These are phyloP conservation scores for Cyrtorhinus lividipennis DNA, from an alignment of 1,140 invertebrate genomes.

Conservation along the genomic window DNA sequence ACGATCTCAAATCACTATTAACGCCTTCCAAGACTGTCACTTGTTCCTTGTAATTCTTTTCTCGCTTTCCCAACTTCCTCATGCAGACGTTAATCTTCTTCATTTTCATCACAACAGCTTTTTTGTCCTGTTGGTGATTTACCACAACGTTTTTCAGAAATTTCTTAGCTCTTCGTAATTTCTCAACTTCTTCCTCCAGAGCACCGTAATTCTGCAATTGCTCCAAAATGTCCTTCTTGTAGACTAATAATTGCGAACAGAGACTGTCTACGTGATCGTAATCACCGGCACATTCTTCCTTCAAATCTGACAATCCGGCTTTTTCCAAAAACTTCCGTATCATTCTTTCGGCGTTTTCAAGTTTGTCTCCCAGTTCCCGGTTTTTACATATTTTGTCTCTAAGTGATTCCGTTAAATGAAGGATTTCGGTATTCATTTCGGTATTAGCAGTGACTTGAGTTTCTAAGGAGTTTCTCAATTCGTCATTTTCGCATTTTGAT, in stretches of 20 bases:
- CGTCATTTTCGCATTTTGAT: neutral
- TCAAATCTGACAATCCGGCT: neutral
- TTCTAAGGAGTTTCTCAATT: neutral
- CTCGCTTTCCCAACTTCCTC: no score
- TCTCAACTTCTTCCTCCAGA: neutral
- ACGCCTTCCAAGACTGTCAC: no score
- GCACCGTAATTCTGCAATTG: neutral
- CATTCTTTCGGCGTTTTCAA: neutral
- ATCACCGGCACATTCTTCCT: neutral
- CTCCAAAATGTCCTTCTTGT: neutral
- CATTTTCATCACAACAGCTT: no score
- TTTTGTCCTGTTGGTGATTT: no score
- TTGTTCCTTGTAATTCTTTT: no score
- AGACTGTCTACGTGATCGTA: neutral
- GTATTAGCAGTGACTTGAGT: neutral
- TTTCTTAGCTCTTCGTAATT: neutral
- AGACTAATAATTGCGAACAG: neutral
- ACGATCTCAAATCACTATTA: no score
- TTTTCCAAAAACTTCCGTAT: neutral
- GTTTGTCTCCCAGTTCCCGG: neutral
- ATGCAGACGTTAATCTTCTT: no score
- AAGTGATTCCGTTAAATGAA: neutral
- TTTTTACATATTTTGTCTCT: neutral
- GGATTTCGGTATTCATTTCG: neutral
- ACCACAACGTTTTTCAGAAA: neutral